A percentile compares a stretch with the other conserved stretches of the same genome.
Evolutionary conservation across 2,797 vertebrate genomes (phyloP).

Genomic region (Rousettus madagascariensis): DNA sequence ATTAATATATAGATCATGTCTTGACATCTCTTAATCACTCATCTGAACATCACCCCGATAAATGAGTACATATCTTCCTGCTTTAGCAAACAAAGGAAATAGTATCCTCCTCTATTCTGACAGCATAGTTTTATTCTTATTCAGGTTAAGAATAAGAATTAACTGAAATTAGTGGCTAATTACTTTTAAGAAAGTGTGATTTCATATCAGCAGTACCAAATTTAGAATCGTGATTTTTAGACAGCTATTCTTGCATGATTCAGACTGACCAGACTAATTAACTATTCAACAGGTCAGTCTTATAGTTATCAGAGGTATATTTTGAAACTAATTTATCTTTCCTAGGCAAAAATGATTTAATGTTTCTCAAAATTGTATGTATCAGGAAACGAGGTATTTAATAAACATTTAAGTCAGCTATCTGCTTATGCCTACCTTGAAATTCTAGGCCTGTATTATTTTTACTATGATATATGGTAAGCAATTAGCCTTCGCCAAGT

Average conservation of each 20-base stretch:
- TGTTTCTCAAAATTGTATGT: slow-evolving; percentile 11
- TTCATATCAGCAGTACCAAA: background rate
- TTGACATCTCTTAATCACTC: background rate
- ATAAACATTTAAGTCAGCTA: background rate
- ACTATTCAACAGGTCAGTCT: background rate
- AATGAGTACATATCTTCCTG: background rate
- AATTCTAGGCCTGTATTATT: background rate
- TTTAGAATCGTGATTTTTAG: slow-evolving; percentile 22
- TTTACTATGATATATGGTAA: background rate
- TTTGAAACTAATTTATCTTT: background rate
- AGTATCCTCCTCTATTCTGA: background rate
- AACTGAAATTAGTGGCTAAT: slow-evolving; percentile 32
- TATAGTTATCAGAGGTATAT: background rate
- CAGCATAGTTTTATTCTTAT: slow-evolving; percentile 2
- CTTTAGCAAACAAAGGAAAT: background rate
- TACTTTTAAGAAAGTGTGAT: background rate
- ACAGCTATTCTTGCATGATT: background rate
- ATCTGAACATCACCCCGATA: slow-evolving; percentile 1
- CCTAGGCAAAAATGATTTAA: background rate
- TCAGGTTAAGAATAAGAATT: slow-evolving; percentile 2
- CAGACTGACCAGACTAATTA: background rate
- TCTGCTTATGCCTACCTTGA: background rate
- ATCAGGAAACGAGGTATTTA: background rate
- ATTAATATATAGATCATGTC: background rate
- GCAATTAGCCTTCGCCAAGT: background rate